A percentile compares a stretch with the other conserved stretches of the same genome.
Conservation (phyloP, 2,113 vertebrate species). For the Alaudala cheleensis region DNA sequence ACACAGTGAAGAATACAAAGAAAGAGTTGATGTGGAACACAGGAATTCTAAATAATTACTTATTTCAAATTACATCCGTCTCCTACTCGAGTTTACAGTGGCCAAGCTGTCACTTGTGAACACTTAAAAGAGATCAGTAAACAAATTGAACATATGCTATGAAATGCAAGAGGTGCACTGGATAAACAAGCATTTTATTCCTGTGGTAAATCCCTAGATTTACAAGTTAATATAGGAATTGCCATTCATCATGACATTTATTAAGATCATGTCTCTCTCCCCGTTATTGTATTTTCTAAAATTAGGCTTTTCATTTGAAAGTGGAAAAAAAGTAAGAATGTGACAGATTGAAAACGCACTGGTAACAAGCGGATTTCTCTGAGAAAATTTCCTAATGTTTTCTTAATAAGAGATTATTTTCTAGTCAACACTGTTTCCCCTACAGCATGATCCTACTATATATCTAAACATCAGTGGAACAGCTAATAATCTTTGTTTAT, state of each 20-base stretch:
- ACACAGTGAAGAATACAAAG: neutral
- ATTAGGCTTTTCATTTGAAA: neutral
- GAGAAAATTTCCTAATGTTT: neutral
- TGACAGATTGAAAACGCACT: neutral
- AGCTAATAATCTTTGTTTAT: conserved; percentile 70
- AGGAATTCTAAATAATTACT: neutral
- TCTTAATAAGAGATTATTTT: conserved; percentile 23
- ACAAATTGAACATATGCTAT: neutral
- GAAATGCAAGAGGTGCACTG: neutral
- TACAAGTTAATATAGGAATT: neutral
- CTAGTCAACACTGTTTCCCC: neutral
- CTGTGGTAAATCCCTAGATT: neutral
- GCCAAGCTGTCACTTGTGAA: neutral
- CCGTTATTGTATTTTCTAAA: neutral
- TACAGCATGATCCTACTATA: conserved; percentile 10
- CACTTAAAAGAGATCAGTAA: neutral
- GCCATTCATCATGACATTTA: neutral
- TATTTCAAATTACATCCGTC: neutral
- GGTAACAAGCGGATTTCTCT: neutral
- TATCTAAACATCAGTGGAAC: conserved; percentile 42
- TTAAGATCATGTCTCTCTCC: neutral
- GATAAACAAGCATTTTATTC: neutral
- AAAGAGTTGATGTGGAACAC: neutral
- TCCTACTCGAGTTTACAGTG: neutral
- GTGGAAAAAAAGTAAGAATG: neutral